Evolutionary conservation across 1,140 invertebrate genomes (phyloP).

Genomic region (Dendroctonus ponderosae): DNA sequence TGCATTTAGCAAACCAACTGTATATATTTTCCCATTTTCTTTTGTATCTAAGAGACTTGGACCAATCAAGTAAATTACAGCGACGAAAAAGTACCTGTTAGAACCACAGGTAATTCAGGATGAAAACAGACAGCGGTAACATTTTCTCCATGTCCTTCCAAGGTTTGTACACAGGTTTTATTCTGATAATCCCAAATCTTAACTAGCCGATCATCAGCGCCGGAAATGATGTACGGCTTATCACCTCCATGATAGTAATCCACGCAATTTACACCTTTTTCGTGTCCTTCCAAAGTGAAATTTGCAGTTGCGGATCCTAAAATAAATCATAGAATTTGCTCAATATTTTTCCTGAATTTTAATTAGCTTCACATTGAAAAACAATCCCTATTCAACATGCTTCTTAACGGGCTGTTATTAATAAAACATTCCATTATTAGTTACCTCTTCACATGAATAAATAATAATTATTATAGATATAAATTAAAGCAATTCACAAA

Average conservation of each 20-base stretch:
- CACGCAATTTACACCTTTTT: conserved; percentile 98
- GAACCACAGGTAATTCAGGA: conserved; percentile 94
- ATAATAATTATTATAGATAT: too few relatives aligned
- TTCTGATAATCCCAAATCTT: conserved; percentile 99
- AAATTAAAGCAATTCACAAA: too few relatives aligned
- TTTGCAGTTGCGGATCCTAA: conserved; percentile 91
- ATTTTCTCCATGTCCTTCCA: conserved; percentile 96
- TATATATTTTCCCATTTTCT: too few relatives aligned
- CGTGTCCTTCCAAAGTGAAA: conserved; percentile 97
- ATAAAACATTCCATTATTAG: too few relatives aligned
- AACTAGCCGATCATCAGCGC: conserved; percentile 94
- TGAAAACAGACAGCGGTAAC: conserved; percentile 93
- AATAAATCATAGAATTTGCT: background rate
- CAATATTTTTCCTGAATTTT: background rate
- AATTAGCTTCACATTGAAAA: background rate
- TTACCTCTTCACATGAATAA: too few relatives aligned
- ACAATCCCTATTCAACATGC: background rate
- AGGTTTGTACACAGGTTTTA: conserved; percentile 98
- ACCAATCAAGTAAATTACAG: too few relatives aligned
- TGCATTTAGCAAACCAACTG: too few relatives aligned
- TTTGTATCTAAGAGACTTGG: too few relatives aligned
- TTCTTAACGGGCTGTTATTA: background rate
- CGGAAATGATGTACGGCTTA: conserved; percentile 98
- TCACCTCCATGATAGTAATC: conserved; percentile 99
- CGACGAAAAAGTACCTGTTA: conserved; percentile 59